Base-by-base conservation (phyloP, 2,113 vertebrate genomes). In the Misgurnus mizolepis region DNA sequence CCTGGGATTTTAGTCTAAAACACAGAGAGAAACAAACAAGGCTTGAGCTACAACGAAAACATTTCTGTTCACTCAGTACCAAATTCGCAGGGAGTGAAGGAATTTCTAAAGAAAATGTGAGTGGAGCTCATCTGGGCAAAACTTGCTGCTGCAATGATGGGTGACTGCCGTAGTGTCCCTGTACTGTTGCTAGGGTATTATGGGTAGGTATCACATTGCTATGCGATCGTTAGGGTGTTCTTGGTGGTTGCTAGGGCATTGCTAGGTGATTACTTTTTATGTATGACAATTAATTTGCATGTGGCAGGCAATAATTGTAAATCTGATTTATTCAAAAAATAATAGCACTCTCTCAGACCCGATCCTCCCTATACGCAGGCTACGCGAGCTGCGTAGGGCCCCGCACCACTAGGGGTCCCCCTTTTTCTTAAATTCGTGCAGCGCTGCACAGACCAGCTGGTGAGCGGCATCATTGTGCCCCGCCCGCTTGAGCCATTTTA, bases 1-100 rank as follows among this genome's bases (percentile, higher is more conserved):
- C 95, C 96, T 1, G 94, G 94, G 68, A 97, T 94, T 85, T 96
- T 96, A 17, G 89, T 91, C 97, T 99, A 81, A 43, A 74, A 88
- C 75, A 70, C 40, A 67, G 8, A 64, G 5, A 61, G 56, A 22
- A 79, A 84, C 6, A 85, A 50, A 78, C 76, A 69, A 0, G 4
- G 34, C 47, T 15, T 65, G 2, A 47, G 15, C 7, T n/a, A 76
- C 47, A 14, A 39, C 10, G 27, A 58, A 3, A 17, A 58, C 14
- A 11, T 41, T 39, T 2, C 3, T 4, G 47, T 65, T 47, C 40
- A 7, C 53, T 43, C 15, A 56, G 34, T 14, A 1, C 41, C 7
- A 39, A n/a, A 6, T 11, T 17, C 4, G 6, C 53, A 17, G 14
- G 15, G 53, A n/a, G 17, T 56, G 15, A 56, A 56, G 64, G 6